Percentiles rank a stretch among this genome's conserved stretches.
Evolutionary conservation across 2,888 invertebrate genomes (phyloP).

Genomic region (Harpalus rubripes): DNA sequence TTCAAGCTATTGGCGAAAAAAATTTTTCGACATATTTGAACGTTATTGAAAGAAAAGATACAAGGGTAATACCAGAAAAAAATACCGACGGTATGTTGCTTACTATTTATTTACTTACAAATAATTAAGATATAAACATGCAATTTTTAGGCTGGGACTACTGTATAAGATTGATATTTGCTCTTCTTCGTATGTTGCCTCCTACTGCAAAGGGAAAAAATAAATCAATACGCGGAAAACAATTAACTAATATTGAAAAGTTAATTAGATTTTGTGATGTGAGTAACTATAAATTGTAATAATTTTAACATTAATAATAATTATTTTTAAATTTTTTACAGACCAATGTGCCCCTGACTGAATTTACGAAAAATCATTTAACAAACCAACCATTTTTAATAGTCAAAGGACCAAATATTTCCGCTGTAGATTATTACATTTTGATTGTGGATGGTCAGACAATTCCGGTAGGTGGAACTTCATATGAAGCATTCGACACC

Average conservation of each 20-base stretch:
- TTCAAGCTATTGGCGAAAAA: conserved; percentile 1
- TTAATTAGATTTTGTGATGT: conserved; percentile 10
- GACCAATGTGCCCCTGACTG: conserved; percentile 5
- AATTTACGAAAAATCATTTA: background rate
- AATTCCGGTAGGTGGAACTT: conserved; percentile 8
- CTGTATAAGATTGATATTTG: conserved; percentile 1
- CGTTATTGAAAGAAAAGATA: conserved; percentile 6
- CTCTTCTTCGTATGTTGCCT: conserved; percentile 3
- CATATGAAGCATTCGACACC: conserved; percentile 2
- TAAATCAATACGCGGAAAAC: conserved; percentile 1
- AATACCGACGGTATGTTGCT: conserved; percentile 4
- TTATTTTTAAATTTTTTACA: background rate
- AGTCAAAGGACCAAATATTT: conserved; percentile 12
- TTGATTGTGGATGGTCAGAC: conserved; percentile 8
- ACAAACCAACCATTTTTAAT: conserved; percentile 1
- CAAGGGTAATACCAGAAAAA: background rate
- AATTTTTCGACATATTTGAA: background rate
- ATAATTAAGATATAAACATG: background rate
- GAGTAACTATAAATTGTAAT: background rate
- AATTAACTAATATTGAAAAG: background rate
- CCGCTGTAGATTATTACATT: conserved; percentile 1
- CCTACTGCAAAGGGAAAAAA: conserved; percentile 12
- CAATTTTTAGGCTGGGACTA: conserved; percentile 5
- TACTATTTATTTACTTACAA: background rate
- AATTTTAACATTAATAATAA: conserved; percentile 1